A percentile compares a stretch with the other conserved stretches of the same genome.
Evolutionary conservation across 2,888 invertebrate species (phyloP).

Genomic region (Luffia ferchaultella): DNA sequence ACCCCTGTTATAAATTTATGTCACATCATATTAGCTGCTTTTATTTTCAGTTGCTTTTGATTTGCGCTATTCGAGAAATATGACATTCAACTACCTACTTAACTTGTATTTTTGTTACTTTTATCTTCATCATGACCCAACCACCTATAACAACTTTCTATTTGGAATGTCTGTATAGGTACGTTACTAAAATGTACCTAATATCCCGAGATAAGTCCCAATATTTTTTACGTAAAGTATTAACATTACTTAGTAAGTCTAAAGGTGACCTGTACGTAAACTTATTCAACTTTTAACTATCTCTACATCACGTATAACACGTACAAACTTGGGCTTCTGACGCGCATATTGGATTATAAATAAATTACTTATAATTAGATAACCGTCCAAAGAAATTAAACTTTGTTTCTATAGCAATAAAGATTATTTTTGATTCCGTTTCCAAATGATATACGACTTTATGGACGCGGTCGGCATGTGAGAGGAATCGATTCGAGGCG

Average conservation of each 20-base stretch:
- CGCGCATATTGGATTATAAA: background rate
- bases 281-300: constrained; percentile 59
- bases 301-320: constrained; percentile 23
- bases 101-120: too few relatives aligned
- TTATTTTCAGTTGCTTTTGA: too few relatives aligned
- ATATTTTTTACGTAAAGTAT: constrained; percentile 33
- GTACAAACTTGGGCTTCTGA: constrained; percentile 18
- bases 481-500: constrained; percentile 50
- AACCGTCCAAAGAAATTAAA: background rate
- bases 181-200: too few relatives aligned
- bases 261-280: constrained; percentile 41
- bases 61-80: too few relatives aligned
- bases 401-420: constrained; percentile 5
- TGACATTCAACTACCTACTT: too few relatives aligned
- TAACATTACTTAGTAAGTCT: constrained; percentile 37
- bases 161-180: too few relatives aligned
- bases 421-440: constrained; percentile 20
- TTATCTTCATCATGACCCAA: too few relatives aligned
- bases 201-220: too few relatives aligned
- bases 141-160: too few relatives aligned
- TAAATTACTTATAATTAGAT: background rate
- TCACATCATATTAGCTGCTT: too few relatives aligned
- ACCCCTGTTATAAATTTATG: too few relatives aligned
- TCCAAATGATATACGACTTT: constrained; percentile 23
- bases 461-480: constrained; percentile 24